Conservation (phyloP, 2,888 invertebrate species). For the Deroplatys truncata region DNA sequence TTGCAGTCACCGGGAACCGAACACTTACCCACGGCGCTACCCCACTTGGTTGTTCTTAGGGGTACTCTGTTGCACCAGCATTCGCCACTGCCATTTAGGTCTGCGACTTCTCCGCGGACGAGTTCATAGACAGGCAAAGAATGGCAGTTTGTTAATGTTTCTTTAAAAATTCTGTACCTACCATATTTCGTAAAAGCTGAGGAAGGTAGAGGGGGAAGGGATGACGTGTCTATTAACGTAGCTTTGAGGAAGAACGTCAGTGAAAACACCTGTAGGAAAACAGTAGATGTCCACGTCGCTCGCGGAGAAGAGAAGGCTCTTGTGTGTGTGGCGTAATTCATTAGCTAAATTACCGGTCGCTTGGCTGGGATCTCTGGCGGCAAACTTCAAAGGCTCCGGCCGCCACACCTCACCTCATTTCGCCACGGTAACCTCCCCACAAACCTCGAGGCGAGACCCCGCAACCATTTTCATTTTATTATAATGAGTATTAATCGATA, state of each 20-base stretch:
- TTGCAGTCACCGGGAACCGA: no score
- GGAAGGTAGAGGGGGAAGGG: background rate
- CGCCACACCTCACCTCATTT: constrained; percentile 10
- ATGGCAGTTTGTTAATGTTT: no score
- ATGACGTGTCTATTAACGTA: background rate
- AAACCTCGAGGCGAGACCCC: background rate
- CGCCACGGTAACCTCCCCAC: constrained; percentile 1
- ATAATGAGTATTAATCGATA: background rate
- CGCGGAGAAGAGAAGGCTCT: background rate
- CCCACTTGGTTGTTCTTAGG: no score
- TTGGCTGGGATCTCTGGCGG: constrained; percentile 10
- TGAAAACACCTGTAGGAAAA: background rate
- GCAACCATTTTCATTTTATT: background rate
- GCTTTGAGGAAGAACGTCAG: background rate
- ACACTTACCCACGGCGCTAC: no score
- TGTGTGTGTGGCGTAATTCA: constrained; percentile 25
- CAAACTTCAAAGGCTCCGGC: constrained; percentile 24
- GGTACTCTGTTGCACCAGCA: no score
- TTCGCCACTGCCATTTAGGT: no score
- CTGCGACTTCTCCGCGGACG: no score
- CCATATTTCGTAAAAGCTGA: background rate
- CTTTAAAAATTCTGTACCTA: background rate
- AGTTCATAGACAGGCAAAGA: no score
- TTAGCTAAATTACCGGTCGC: constrained; percentile 29
- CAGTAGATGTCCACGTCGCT: background rate